Percentiles rank a stretch among this genome's conserved stretches.
phyloP scores from a whole-genome alignment of 37 sponge, comb jelly and placozoan genomes.

The Corticium candelabrum region DNA sequence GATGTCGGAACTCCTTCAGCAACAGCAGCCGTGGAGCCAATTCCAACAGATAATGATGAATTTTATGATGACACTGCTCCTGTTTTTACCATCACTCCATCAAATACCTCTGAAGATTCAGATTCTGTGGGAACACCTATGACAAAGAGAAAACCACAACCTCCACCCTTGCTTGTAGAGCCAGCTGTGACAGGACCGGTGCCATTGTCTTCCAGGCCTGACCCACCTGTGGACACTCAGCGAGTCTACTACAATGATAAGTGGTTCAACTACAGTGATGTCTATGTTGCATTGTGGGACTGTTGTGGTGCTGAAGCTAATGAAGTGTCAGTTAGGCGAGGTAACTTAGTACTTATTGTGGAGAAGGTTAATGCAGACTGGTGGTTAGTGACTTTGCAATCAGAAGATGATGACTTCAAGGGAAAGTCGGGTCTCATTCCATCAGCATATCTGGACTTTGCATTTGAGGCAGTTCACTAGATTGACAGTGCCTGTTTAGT shows the following conservation, averaged over 20 bases:
- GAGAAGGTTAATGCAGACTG: constrained; percentile 33
- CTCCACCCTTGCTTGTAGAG: neutral
- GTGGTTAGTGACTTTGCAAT: constrained; percentile 33
- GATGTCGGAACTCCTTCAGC: neutral
- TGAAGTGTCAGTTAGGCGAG: constrained; percentile 53
- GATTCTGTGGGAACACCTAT: constrained; percentile 2
- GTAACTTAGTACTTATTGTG: constrained; percentile 59
- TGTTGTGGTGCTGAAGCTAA: constrained; percentile 45
- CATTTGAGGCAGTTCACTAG: neutral
- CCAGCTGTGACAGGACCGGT: neutral
- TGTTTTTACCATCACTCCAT: neutral
- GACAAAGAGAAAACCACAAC: neutral
- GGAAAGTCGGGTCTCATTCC: constrained; percentile 1
- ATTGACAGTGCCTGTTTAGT: too few relatives aligned
- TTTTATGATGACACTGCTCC: neutral
- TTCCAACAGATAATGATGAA: neutral
- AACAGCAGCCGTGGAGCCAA: neutral
- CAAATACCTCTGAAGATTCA: neutral
- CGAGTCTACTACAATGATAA: constrained; percentile 7
- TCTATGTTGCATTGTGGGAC: constrained; percentile 68
- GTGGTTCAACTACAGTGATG: constrained; percentile 40
- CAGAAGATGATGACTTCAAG: neutral
- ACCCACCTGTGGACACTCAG: neutral
- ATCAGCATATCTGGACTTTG: neutral
- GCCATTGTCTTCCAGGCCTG: neutral